Conservation (phyloP, 2,113 vertebrate genomes). For the Cryptotis parvus region DNA sequence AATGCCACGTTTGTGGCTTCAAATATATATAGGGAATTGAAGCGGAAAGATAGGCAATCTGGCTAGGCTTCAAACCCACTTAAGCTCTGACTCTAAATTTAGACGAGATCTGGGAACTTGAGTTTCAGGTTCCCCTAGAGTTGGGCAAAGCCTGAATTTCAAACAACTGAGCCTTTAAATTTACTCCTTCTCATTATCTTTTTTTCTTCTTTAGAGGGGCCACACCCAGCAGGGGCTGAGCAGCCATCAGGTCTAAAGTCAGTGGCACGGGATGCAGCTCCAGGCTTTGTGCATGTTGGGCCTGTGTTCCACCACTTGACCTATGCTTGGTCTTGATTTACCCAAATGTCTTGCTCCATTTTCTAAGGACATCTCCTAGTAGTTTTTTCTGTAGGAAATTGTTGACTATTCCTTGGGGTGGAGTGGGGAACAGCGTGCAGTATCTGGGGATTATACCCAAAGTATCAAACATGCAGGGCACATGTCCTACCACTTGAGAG, state of each 20-base stretch:
- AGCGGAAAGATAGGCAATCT: constrained; percentile 70
- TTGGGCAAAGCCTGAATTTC: constrained; percentile 47
- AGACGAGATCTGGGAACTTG: constrained; percentile 56
- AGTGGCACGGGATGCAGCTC: too few relatives aligned
- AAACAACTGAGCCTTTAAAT: neutral
- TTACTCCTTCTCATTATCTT: neutral
- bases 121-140: constrained; percentile 77
- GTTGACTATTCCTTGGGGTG: too few relatives aligned
- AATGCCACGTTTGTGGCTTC: constrained; percentile 39
- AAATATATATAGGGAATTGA: constrained; percentile 62
- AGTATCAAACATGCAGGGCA: too few relatives aligned
- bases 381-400: too few relatives aligned
- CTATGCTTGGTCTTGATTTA: neutral
- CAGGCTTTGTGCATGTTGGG: too few relatives aligned
- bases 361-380: neutral
- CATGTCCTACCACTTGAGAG: too few relatives aligned
- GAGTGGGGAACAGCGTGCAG: too few relatives aligned
- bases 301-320: too few relatives aligned
- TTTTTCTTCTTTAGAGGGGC: too few relatives aligned
- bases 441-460: too few relatives aligned
- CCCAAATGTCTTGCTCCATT: constrained; percentile 9
- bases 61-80: constrained; percentile 74
- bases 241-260: too few relatives aligned
- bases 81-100: constrained; percentile 68
- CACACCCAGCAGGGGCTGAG: too few relatives aligned